phyloP scores from a whole-genome alignment of 2,797 vertebrate genomes.

The Karalla daura region DNA sequence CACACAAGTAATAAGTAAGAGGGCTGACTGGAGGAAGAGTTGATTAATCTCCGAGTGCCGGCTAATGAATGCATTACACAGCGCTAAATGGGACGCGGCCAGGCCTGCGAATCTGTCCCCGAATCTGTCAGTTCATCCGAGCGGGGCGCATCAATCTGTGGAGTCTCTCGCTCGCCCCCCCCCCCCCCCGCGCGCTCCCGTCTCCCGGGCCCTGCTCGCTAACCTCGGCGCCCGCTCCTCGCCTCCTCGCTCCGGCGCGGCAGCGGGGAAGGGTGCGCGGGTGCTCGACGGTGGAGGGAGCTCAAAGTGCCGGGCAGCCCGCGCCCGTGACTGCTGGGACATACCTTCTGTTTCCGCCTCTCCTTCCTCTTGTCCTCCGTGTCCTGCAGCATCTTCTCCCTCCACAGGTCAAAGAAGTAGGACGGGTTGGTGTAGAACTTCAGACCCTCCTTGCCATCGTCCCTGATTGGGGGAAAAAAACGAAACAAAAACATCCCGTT shows the following conservation, averaged over 20 bases:
- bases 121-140: constrained; percentile 45
- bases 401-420: constrained; percentile 98
- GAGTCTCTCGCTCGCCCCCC: constrained; percentile 18
- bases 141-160: constrained; percentile 27
- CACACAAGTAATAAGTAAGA: constrained; percentile 60
- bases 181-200: too few species aligned
- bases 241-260: neutral
- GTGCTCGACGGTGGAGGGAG: too few species aligned
- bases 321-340: constrained; percentile 6
- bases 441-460: constrained; percentile 95
- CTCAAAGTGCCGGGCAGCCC: neutral
- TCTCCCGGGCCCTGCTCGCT: constrained; percentile 13
- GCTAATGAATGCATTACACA: constrained; percentile 59
- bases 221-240: constrained; percentile 2
- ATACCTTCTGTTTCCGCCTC: constrained; percentile 97
- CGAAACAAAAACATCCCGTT: neutral
- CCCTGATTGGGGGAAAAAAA: too few species aligned
- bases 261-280: too few species aligned
- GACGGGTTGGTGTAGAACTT: constrained; percentile 99
- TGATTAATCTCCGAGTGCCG: constrained; percentile 53
- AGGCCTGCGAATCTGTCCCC: constrained; percentile 26
- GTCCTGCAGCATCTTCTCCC: constrained; percentile 98
- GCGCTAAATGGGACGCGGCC: constrained; percentile 32
- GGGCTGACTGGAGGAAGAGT: constrained; percentile 52
- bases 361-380: constrained; percentile 98